Percentiles rank a stretch among this genome's conserved stretches.
Conservation (phyloP, 2,797 vertebrate genomes). For the Poecilia velifera region DNA sequence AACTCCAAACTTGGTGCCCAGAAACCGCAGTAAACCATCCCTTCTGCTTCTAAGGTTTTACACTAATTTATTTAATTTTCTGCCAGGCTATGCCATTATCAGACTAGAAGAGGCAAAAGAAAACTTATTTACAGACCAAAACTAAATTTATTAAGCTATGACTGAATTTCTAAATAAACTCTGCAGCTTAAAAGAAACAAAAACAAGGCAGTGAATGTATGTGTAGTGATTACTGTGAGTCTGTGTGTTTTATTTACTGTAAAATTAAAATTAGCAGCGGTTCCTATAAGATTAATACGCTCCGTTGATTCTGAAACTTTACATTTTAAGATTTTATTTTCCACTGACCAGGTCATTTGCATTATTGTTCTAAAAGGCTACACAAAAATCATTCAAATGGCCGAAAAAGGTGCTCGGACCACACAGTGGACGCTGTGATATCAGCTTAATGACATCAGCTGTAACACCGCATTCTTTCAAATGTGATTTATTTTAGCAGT, state of each 20-base stretch:
- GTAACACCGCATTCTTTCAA: background rate
- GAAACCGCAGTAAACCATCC: background rate
- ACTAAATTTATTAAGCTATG: background rate
- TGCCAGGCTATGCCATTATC: background rate
- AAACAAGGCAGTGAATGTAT: background rate
- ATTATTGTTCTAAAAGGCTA: background rate
- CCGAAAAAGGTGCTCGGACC: background rate
- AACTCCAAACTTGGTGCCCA: background rate
- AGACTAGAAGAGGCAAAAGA: background rate
- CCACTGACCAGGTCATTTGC: background rate
- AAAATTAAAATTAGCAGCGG: no score
- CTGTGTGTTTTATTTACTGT: no score
- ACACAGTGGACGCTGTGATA: background rate
- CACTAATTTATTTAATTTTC: background rate
- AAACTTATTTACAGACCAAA: background rate
- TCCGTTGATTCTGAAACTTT: background rate
- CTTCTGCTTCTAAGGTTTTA: background rate
- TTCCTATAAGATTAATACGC: no score
- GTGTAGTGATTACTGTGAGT: no score
- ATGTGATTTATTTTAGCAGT: slow-evolving; percentile 14
- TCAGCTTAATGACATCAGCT: background rate
- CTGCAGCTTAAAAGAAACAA: background rate
- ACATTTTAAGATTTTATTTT: background rate
- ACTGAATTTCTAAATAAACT: background rate
- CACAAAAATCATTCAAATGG: background rate